Percentiles rank a stretch among this genome's conserved stretches.
These are phyloP conservation scores for Andrena hattorfiana DNA, from an alignment of 2,888 invertebrate genomes.

Conservation along the genomic window DNA sequence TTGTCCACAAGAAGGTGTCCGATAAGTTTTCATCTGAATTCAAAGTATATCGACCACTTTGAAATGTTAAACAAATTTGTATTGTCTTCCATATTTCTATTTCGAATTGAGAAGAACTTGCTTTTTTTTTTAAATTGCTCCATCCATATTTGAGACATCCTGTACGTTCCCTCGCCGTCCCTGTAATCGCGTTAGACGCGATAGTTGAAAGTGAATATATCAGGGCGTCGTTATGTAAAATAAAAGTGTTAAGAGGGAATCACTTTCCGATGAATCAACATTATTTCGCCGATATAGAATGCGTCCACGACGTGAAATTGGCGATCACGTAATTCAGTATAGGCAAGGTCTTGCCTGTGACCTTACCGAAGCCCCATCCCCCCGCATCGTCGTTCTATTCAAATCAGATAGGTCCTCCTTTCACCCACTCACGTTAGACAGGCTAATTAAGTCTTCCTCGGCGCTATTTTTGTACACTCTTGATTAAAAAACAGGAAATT, in stretches of 20 bases:
- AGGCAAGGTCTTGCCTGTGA: conserved; percentile 65
- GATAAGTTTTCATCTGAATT: too few relatives aligned
- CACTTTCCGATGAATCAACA: conserved; percentile 57
- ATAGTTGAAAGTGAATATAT: not conserved
- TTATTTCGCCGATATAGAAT: conserved; percentile 50
- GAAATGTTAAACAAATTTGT: too few relatives aligned
- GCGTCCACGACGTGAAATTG: conserved; percentile 48
- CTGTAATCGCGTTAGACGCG: conserved; percentile 17
- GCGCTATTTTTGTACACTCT: conserved; percentile 64
- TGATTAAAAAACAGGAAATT: conserved; percentile 70
- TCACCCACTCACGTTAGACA: conserved; percentile 72
- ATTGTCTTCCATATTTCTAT: too few relatives aligned
- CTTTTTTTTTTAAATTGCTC: not conserved
- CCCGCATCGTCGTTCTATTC: conserved; percentile 74
- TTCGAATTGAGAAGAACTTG: not conserved
- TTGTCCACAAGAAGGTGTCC: too few relatives aligned
- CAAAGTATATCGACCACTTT: too few relatives aligned
- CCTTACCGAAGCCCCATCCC: conserved; percentile 76
- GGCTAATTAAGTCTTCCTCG: conserved; percentile 62
- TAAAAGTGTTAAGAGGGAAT: conserved; percentile 44
- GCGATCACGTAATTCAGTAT: conserved; percentile 64
- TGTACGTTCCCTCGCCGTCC: too few relatives aligned
- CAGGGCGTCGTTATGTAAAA: conserved; percentile 36
- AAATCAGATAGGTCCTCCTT: conserved; percentile 77
- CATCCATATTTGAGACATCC: not conserved